Percentiles rank a stretch among this genome's conserved stretches.
These are phyloP conservation scores for Desoria tigrina DNA, from an alignment of 2,888 invertebrate species.

Conservation along the genomic window DNA sequence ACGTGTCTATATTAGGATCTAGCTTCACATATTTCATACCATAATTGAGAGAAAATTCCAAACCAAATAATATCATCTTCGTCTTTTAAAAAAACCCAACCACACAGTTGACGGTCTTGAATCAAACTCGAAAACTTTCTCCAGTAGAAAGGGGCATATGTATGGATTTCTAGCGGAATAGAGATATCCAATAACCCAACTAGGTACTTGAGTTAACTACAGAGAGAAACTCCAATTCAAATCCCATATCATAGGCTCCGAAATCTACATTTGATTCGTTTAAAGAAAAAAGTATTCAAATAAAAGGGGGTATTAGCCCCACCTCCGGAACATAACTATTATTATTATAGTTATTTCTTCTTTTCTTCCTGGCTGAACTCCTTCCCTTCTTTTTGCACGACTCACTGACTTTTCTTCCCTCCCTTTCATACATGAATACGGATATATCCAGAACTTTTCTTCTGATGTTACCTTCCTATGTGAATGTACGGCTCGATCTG, in stretches of 20 bases:
- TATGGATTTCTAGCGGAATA: too few relatives aligned
- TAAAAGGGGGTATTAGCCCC: conserved; percentile 16
- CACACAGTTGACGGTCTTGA: too few relatives aligned
- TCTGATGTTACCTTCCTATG: too few relatives aligned
- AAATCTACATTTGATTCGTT: conserved; percentile 21
- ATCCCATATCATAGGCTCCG: neutral
- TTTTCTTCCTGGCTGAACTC: conserved; percentile 11
- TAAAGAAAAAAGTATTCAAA: conserved; percentile 13
- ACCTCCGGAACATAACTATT: conserved; percentile 20
- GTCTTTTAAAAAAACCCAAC: too few relatives aligned
- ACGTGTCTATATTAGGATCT: too few relatives aligned
- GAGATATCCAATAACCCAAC: neutral
- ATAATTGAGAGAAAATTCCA: too few relatives aligned
- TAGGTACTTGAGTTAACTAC: neutral
- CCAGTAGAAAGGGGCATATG: too few relatives aligned
- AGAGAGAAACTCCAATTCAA: neutral
- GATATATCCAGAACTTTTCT: too few relatives aligned
- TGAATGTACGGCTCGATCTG: too few relatives aligned
- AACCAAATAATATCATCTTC: too few relatives aligned
- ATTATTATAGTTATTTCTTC: conserved; percentile 25
- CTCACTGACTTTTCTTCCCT: conserved; percentile 13
- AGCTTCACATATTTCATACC: too few relatives aligned
- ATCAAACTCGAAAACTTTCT: too few relatives aligned
- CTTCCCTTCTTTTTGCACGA: conserved; percentile 12
- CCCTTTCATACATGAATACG: neutral